Conservation (phyloP, 1,140 invertebrate species). For the Ladona fulva region DNA sequence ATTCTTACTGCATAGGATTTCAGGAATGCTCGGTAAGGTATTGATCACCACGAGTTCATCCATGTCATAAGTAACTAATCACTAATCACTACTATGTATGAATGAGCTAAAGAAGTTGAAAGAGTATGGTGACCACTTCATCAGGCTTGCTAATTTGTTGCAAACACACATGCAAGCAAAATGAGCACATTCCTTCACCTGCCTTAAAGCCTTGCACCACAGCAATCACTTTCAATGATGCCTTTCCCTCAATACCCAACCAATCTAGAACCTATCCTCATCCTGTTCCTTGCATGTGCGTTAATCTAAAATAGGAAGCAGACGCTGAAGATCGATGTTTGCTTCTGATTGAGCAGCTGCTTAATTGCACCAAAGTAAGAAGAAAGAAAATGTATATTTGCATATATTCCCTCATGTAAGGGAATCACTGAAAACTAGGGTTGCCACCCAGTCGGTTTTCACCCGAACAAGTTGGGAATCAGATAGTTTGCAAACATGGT, state of each 20-base stretch:
- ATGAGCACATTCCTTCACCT: constrained; percentile 4
- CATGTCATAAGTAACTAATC: background rate
- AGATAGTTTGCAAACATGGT: too few species aligned
- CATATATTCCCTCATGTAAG: background rate
- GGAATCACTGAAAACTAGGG: background rate
- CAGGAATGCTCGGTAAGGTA: constrained; percentile 1
- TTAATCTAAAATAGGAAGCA: background rate
- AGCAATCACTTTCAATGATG: background rate
- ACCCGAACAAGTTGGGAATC: too few species aligned
- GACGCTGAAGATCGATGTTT: constrained; percentile 5
- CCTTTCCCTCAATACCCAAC: background rate
- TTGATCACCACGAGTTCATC: background rate
- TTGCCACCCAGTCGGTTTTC: too few species aligned
- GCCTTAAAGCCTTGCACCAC: background rate
- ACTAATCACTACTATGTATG: background rate
- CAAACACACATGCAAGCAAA: constrained; percentile 9
- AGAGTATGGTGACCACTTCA: background rate
- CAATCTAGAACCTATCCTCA: background rate
- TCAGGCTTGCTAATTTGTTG: constrained; percentile 4
- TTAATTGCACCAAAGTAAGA: constrained; percentile 4
- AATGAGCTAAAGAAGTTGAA: background rate
- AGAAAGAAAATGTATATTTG: background rate
- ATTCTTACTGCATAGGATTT: background rate
- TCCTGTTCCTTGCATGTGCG: background rate
- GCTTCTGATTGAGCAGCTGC: background rate